phyloP scores from a whole-genome alignment of 2,888 invertebrate genomes.

The Hypena proboscidalis region DNA sequence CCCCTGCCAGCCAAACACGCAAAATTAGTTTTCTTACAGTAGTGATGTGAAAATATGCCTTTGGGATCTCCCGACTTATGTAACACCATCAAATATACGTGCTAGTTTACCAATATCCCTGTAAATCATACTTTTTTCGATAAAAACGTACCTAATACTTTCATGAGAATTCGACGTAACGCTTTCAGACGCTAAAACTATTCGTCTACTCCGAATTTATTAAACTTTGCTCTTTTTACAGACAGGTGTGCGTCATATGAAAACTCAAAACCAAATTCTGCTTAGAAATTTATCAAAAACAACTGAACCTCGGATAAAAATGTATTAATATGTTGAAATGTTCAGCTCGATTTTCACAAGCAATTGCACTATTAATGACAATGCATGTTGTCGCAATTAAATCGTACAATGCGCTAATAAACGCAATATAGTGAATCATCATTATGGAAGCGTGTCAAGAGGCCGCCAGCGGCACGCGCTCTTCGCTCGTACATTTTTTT shows the following conservation, averaged over 20 bases:
- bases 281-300: too few species aligned
- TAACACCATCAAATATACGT: slow-evolving; percentile 45
- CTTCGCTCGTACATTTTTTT: slow-evolving; percentile 36
- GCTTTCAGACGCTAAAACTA: too few species aligned
- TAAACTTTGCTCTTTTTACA: too few species aligned
- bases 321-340: too few species aligned
- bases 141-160: too few species aligned
- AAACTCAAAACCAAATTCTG: too few species aligned
- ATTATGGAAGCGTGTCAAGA: slow-evolving; percentile 71
- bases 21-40: slow-evolving; percentile 67
- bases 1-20: slow-evolving; percentile 54
- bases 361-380: slow-evolving; percentile 24
- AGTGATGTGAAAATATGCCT: slow-evolving; percentile 48
- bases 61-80: slow-evolving; percentile 45
- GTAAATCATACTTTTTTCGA: slow-evolving; percentile 11
- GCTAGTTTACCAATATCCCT: slow-evolving; percentile 45
- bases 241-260: too few species aligned
- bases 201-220: too few species aligned
- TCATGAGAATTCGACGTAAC: too few species aligned
- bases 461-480: slow-evolving; percentile 54
- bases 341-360: slow-evolving; percentile 6
- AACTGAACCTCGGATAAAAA: too few species aligned
- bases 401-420: slow-evolving; percentile 57
- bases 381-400: slow-evolving; percentile 42
- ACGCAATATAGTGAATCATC: slow-evolving; percentile 64